phyloP scores from a whole-genome alignment of 2,113 vertebrate genomes.

The Neopipo cinnamomea region DNA sequence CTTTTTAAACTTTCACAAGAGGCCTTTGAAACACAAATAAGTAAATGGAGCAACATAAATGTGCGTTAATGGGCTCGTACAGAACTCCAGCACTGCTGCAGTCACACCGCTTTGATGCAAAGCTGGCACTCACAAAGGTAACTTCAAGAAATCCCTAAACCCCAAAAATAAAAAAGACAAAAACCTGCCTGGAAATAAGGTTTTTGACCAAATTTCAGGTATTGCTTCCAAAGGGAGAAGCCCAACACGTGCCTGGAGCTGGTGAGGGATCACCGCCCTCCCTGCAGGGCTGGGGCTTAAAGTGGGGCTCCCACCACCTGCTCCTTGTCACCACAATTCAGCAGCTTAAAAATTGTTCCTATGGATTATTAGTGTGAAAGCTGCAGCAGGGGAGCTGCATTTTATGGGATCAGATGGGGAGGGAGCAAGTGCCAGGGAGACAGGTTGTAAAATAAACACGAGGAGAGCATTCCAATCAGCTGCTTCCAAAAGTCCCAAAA shows the following conservation, averaged over 20 bases:
- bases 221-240: fast-evolving
- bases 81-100: not conserved
- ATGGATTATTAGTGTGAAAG: not conserved
- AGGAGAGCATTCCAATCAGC: not conserved
- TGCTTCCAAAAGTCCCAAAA: not conserved
- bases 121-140: not conserved
- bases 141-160: not conserved
- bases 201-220: not conserved
- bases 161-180: not conserved
- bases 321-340: not conserved
- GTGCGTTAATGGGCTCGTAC: not conserved
- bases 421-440: not conserved
- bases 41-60: not conserved
- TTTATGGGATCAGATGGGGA: not conserved
- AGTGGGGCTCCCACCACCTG: not conserved
- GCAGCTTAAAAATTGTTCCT: not conserved
- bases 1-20: not conserved
- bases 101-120: not conserved
- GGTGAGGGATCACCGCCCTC: not conserved
- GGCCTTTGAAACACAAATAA: not conserved
- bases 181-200: not conserved
- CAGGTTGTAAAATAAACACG: not conserved
- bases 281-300: not conserved
- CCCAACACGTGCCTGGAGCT: not conserved
- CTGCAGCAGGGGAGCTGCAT: not conserved